Evolutionary conservation across 2,888 invertebrate genomes (phyloP).

Genomic region (Lacanobia oleracea): DNA sequence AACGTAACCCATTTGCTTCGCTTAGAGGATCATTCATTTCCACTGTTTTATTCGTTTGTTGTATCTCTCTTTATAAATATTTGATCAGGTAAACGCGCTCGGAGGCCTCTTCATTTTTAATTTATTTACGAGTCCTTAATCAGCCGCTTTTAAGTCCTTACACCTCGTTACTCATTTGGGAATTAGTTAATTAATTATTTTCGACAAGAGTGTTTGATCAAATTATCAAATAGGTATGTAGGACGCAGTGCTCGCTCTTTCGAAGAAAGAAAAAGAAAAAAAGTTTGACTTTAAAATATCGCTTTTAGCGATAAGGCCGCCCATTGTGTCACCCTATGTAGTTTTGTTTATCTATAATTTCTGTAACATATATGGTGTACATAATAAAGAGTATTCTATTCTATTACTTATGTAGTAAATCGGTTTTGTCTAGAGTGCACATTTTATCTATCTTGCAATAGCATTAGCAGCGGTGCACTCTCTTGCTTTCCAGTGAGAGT

Average conservation of each 20-base stretch:
- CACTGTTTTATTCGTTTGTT: slow-evolving; percentile 36
- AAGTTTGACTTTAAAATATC: no score
- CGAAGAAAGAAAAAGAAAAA: no score
- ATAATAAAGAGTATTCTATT: no score
- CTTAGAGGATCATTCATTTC: slow-evolving; percentile 16
- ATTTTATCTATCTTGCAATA: slow-evolving; percentile 7
- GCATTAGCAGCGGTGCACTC: neutral
- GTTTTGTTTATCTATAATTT: no score
- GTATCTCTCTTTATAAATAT: slow-evolving; percentile 52
- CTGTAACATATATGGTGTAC: no score
- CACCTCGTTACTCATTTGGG: slow-evolving; percentile 25
- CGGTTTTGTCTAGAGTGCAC: slow-evolving; percentile 1
- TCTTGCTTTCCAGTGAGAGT: neutral
- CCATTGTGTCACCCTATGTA: no score
- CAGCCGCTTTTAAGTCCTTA: slow-evolving; percentile 62
- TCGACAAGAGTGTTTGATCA: slow-evolving; percentile 10
- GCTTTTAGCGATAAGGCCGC: no score
- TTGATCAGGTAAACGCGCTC: slow-evolving; percentile 52
- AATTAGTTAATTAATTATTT: slow-evolving; percentile 37
- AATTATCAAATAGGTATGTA: slow-evolving; percentile 25
- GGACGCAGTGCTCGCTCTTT: neutral
- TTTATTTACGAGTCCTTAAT: slow-evolving; percentile 58
- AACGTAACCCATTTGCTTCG: slow-evolving; percentile 21
- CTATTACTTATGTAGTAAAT: slow-evolving; percentile 18
- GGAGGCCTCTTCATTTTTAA: slow-evolving; percentile 65